Base-by-base conservation (phyloP, 2,113 vertebrate species). In the Xiphorhynchus elegans region DNA sequence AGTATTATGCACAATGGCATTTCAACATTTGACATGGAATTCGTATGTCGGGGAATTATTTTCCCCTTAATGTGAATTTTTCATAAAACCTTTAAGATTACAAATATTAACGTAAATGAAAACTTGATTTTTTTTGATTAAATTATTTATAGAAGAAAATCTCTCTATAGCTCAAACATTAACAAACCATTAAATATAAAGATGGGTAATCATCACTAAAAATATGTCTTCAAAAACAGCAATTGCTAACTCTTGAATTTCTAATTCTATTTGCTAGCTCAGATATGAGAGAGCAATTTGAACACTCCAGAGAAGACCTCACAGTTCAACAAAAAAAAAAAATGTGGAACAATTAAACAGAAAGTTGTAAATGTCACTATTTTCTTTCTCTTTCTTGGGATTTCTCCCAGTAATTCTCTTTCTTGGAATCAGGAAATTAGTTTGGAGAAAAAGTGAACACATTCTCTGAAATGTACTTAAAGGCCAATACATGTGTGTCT, bases 31-130 rank as follows among this genome's bases (percentile, higher is more conserved):
- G 29, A 28, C 10, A 42, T n/a, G 5, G 7, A 87, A 50, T 69
- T 79, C 5, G 33, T 52, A 52, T 7, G 4, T 13, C 63, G 7
- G 75, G 8, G 4, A 4, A 8, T 2, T 1, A 0, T 72, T 87
- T 84, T 24, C 7, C 11, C 8, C 1, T 29, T 37, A 42, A 10
- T 11, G 2, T 25, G n/a, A 23, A 4, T 33, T 53, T 47, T 73
- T 8, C 21, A 1, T 16, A n/a, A 26, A 11, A 33, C 53, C 72
- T 86, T 78, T 70, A 84, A 62, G 24, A 52, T 2, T 49, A 15
- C 24, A 86, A 79, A 60, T 26, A 78, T 46, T 40, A 37, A 49
- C 10, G 11, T 25, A 29, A 8, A 37, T 17, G 23, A 53, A 84
- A 40, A 7, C 0, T 20, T 5, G 4, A 33, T 7, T 7, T 1